Base-by-base conservation (phyloP, 2,888 invertebrate genomes). In the Onchidella celtica region DNA sequence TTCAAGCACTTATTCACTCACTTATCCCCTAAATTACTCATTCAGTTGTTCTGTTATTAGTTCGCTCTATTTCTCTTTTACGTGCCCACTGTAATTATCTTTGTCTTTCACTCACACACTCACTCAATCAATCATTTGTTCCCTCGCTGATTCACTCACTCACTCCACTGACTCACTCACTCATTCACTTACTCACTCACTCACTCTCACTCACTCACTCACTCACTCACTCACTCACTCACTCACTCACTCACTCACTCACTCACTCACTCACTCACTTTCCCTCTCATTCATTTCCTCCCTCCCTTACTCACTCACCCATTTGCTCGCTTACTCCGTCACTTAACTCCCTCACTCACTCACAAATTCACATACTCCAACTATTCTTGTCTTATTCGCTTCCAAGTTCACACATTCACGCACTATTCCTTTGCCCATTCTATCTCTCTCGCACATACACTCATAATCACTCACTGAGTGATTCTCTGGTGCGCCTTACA, bases 211-310 rank as follows among this genome's bases (percentile, higher is more conserved):
- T 47, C 47, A 47, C 6, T 17, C 47, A 47, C 47, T 17, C 6
- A 47, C 17, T 17, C 6, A 17, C 17, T 47, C 47, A 47, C 47
- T 47, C 9, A 47, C 47, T 47, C 9, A 47, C 47, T 47, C 9
- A 47, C 47, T 11, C 9, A 47, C 47, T 47, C 47, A 47, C 47
- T 65, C 27, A 17, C 65, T 65, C 65, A 29, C 65, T 65, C 65
- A 29, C 65, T 65, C 65, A 29, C 65, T 65, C 65, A 29, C 65
- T 65, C 65, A 29, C 65, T 65, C 65, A 29, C 65, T 65, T 29
- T 27, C 65, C 29, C 65, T 27, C 65, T 65, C 65, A 29, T 29
- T 65, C 65, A 17, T 29, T 17, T 29, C 17, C 65, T 65, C 65
- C 3, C 65, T 65, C 65, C 1, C 6, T 65, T 29, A 17, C 32